A percentile compares a stretch with the other conserved stretches of the same genome.
Evolutionary conservation across 2,797 vertebrate species (phyloP).

Genomic region (Clarias fuscus): DNA sequence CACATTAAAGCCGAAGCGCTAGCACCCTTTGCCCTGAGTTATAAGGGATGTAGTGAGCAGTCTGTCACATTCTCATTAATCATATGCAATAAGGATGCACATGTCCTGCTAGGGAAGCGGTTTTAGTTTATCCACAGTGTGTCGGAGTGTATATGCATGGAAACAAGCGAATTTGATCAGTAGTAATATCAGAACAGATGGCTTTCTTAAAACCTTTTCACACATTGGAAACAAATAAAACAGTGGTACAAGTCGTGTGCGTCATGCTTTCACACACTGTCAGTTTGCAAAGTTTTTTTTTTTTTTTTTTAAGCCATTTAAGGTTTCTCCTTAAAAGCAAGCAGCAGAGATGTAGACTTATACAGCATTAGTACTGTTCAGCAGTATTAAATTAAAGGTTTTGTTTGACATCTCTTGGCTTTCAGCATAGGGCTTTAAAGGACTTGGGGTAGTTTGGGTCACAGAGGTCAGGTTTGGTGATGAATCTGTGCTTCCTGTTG

Average conservation of each 20-base stretch:
- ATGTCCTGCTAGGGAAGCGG: slow-evolving; percentile 1
- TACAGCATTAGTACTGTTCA: background rate
- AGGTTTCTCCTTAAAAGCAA: slow-evolving; percentile 19
- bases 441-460: slow-evolving; percentile 18
- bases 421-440: slow-evolving; percentile 25
- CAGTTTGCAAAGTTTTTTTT: background rate
- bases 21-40: slow-evolving; percentile 55
- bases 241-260: background rate
- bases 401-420: slow-evolving; percentile 14
- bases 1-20: slow-evolving; percentile 11
- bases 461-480: slow-evolving; percentile 40
- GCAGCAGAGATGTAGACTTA: slow-evolving; percentile 12
- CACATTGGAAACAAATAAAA: background rate
- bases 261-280: background rate
- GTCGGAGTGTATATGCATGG: background rate
- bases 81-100: slow-evolving; percentile 13
- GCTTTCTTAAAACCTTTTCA: slow-evolving; percentile 8
- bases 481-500: slow-evolving; percentile 46
- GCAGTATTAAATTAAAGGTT: slow-evolving; percentile 6
- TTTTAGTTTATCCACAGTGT: slow-evolving; percentile 17
- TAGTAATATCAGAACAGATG: background rate
- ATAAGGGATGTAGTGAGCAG: slow-evolving; percentile 34
- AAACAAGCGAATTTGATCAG: background rate
- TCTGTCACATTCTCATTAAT: slow-evolving; percentile 38
- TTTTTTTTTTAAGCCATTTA: background rate